Percentiles rank a stretch among this genome's conserved stretches.
Evolutionary conservation across 2,113 vertebrate species (phyloP).

Genomic region (Bostrychus sinensis): DNA sequence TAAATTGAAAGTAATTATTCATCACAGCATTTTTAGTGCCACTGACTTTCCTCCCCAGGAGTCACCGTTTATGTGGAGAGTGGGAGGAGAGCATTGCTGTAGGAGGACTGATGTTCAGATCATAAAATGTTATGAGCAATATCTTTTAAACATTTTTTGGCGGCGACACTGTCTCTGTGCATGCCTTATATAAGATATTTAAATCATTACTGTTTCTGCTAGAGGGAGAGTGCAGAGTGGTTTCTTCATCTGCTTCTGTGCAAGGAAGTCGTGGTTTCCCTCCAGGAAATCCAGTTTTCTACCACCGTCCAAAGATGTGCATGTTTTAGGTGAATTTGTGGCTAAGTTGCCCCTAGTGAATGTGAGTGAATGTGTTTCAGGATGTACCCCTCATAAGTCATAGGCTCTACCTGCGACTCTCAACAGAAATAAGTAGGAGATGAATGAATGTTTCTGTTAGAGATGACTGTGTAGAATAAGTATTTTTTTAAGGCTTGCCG

Average conservation of each 20-base stretch:
- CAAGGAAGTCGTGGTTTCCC: neutral
- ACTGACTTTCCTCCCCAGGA: slow-evolving; percentile 42
- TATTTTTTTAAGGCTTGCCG: too few relatives aligned
- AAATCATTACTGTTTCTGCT: neutral
- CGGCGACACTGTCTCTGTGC: neutral
- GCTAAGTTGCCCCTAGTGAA: too few relatives aligned
- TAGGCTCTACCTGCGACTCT: too few relatives aligned
- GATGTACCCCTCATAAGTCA: too few relatives aligned
- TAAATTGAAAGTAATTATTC: slow-evolving; percentile 40
- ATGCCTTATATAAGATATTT: neutral
- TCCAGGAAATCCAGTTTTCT: too few relatives aligned
- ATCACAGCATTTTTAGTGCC: slow-evolving; percentile 19
- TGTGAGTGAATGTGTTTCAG: too few relatives aligned
- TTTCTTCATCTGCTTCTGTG: neutral
- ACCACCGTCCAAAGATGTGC: too few relatives aligned
- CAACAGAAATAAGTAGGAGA: too few relatives aligned
- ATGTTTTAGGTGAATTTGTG: too few relatives aligned
- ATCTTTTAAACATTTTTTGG: slow-evolving; percentile 26
- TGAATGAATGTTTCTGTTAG: too few relatives aligned
- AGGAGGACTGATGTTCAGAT: slow-evolving; percentile 26
- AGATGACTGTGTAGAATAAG: too few relatives aligned
- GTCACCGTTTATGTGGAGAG: slow-evolving; percentile 35
- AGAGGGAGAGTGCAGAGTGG: neutral
- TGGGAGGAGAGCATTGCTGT: slow-evolving; percentile 10
- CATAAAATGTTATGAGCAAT: slow-evolving; percentile 14